Evolutionary conservation across 2,888 invertebrate species (phyloP).

Genomic region (Zygaena filipendulae): DNA sequence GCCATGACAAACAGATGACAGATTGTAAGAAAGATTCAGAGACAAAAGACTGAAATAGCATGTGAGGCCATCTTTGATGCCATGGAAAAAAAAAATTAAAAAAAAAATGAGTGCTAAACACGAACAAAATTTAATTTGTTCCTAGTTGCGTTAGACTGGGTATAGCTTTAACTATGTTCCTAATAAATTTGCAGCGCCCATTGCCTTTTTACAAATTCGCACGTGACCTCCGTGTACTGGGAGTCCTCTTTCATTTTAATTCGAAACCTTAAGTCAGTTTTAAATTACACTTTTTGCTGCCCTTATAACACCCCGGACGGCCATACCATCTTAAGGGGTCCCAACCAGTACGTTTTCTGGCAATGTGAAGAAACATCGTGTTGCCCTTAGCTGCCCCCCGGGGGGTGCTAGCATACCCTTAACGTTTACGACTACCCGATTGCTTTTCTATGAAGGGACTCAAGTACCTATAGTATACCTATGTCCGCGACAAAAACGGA

Average conservation of each 20-base stretch:
- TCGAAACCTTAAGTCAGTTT: slow-evolving; percentile 65
- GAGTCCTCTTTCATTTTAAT: slow-evolving; percentile 60
- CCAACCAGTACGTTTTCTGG: slow-evolving; percentile 54
- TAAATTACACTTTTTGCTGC: slow-evolving; percentile 65
- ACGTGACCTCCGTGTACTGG: too few relatives aligned
- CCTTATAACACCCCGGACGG: slow-evolving; percentile 58
- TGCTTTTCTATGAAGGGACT: slow-evolving; percentile 69
- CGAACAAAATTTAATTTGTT: too few relatives aligned
- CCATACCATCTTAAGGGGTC: slow-evolving; percentile 53
- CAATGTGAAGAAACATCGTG: slow-evolving; percentile 59
- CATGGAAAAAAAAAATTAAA: too few relatives aligned
- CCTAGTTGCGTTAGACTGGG: too few relatives aligned
- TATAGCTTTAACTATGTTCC: too few relatives aligned
- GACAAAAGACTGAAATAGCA: too few relatives aligned
- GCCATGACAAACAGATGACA: too few relatives aligned
- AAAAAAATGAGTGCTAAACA: too few relatives aligned
- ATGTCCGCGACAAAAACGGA: slow-evolving; percentile 44
- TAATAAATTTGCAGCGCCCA: too few relatives aligned
- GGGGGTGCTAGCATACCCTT: slow-evolving; percentile 69
- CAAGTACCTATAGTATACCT: slow-evolving; percentile 27
- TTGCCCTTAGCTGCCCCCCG: slow-evolving; percentile 64
- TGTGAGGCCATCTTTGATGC: too few relatives aligned
- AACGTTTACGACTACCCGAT: slow-evolving; percentile 74
- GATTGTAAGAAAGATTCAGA: too few relatives aligned
- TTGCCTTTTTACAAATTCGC: too few relatives aligned